Evolutionary conservation across 1,140 invertebrate genomes (phyloP).

Genomic region (Cherax quadricarinatus): DNA sequence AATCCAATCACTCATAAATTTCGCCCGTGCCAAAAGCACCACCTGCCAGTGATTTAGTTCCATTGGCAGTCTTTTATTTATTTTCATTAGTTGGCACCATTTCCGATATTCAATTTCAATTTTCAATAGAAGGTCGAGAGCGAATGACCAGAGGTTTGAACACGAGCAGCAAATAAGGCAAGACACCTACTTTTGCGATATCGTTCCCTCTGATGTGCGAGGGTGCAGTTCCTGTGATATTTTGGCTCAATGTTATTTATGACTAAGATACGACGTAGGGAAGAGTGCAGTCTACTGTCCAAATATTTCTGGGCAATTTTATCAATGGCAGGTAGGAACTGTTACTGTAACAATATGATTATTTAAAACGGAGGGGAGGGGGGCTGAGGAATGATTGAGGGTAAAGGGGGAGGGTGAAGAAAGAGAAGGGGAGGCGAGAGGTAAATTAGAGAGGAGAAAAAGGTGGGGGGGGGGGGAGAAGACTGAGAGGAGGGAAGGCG

Average conservation of each 20-base stretch:
- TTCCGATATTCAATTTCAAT: conserved; percentile 2
- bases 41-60: background rate
- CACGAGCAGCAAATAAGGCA: background rate
- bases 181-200: background rate
- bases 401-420: no score
- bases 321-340: no score
- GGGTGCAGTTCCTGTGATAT: background rate
- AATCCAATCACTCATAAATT: background rate
- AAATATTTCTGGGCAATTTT: background rate
- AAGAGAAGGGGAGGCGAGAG: no score
- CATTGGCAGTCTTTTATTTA: background rate
- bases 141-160: background rate
- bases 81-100: conserved; percentile 1
- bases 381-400: no score
- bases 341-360: no score
- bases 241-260: background rate
- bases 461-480: no score
- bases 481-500: background rate
- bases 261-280: background rate
- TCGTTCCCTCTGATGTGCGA: background rate
- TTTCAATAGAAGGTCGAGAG: background rate
- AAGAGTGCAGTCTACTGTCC: background rate
- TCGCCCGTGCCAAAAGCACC: background rate
- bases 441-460: no score
- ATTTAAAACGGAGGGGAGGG: no score